These are phyloP conservation scores for Otocyon megalotis DNA, from an alignment of 2,113 vertebrate species.

Conservation along the genomic window DNA sequence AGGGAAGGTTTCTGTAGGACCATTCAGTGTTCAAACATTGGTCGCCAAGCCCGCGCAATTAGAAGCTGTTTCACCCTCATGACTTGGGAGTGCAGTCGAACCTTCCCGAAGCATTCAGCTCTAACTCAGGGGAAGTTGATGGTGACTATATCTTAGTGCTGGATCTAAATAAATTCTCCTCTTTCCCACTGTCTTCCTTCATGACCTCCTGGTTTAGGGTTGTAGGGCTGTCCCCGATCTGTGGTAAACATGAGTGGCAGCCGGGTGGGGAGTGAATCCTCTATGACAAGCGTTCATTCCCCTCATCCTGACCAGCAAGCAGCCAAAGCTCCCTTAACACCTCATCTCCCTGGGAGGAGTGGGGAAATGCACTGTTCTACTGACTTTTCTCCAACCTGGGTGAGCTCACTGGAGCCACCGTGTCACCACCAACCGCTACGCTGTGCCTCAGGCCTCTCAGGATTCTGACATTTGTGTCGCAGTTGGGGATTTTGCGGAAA, in stretches of 20 bases:
- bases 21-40: rapidly evolving
- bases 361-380: background rate
- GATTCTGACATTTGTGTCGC: background rate
- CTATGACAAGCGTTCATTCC: background rate
- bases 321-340: background rate
- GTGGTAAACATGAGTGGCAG: background rate
- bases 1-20: background rate
- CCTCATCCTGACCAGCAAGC: background rate
- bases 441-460: background rate
- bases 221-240: background rate
- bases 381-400: background rate
- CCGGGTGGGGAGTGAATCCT: no score
- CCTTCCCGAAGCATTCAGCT: background rate
- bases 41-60: background rate
- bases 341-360: background rate
- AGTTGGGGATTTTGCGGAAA: background rate
- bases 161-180: background rate
- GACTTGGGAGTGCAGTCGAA: background rate
- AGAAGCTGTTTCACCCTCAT: background rate
- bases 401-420: background rate
- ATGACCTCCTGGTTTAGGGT: background rate
- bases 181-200: background rate
- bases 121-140: background rate
- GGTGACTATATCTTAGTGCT: background rate
- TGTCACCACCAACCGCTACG: background rate